Evolutionary conservation across 2,888 invertebrate species (phyloP), one percentile per base, ranked within the genome.

Genomic region (Hydriomena furcata): DNA sequence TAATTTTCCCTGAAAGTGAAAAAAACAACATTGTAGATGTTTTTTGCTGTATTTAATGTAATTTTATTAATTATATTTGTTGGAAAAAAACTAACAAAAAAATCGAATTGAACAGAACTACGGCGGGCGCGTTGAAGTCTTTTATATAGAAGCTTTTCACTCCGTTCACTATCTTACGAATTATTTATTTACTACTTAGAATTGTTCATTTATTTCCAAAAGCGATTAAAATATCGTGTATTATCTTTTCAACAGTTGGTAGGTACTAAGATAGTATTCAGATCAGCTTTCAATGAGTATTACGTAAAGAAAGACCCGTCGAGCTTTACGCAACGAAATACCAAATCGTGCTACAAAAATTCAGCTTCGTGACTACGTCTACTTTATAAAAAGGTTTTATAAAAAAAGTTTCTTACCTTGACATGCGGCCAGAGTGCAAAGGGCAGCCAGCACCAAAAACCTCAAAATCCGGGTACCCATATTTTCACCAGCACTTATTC

Each of bases 401-500:
- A 56, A 66, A 60, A n/a, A 60, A 43, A 34, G 60, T 37, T 37
- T 51, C 83, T 82, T 69, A 89, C 88, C 88, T 89, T 89, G 88
- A 88, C 88, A 85, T 72, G 76, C 71, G 61, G 76, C 75, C 63
- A 83, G 60, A 44, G 71, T 55, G 66, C 73, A 65, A 12, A 79
- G 54, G 54, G 73, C 71, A 55, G 73, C 66, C 65, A 71, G 60
- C 63, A 72, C 68, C 60, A 75, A 57, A 58, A 69, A 66, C 66
- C 72, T 72, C 72, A 71, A 73, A 59, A 72, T 71, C 71, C 68
- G 62, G 71, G 73, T 75, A 71, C 66, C 55, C 76, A 71, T 78
- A 64, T 77, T 70, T 63, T 65, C 81, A 85, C 83, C 76, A 68
- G 69, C 74, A 68, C 67, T 67, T 76, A 84, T 79, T 80, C 86